Evolutionary conservation across 2,888 invertebrate genomes (phyloP).

Genomic region (Andrena fulva): DNA sequence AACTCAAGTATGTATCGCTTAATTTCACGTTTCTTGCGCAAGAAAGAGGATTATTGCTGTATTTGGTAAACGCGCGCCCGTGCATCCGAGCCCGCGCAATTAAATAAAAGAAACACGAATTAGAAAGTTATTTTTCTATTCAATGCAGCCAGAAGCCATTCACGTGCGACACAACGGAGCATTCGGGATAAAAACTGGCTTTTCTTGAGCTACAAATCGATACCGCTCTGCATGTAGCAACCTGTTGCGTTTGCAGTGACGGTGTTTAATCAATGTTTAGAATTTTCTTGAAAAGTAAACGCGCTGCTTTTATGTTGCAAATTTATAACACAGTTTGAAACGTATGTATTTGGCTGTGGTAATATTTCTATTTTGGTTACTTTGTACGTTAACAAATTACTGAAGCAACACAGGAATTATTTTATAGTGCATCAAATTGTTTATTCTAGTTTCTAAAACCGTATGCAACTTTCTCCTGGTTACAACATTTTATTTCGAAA

Average conservation of each 20-base stretch:
- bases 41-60: too few relatives aligned
- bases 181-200: not conserved
- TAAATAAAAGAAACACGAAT: not conserved
- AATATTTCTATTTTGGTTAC: not conserved
- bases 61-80: not conserved
- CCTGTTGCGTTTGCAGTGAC: too few relatives aligned
- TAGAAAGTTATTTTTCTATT: conserved; percentile 7
- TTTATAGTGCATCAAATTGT: too few relatives aligned
- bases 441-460: not conserved
- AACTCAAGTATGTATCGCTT: too few relatives aligned
- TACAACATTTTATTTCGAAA: not conserved
- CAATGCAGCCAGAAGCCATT: not conserved
- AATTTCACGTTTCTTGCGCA: too few relatives aligned
- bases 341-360: not conserved
- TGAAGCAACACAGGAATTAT: too few relatives aligned
- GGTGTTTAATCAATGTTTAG: too few relatives aligned
- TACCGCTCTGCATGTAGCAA: not conserved
- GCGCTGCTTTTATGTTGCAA: not conserved
- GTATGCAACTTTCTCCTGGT: not conserved
- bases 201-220: not conserved
- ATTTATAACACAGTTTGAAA: not conserved
- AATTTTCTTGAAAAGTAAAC: too few relatives aligned
- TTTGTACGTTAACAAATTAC: too few relatives aligned
- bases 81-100: not conserved
- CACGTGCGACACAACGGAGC: not conserved